Percentiles rank a stretch among this genome's conserved stretches.
Evolutionary conservation across 2,797 vertebrate genomes (phyloP).

Genomic region (Trematomus bernacchii): DNA sequence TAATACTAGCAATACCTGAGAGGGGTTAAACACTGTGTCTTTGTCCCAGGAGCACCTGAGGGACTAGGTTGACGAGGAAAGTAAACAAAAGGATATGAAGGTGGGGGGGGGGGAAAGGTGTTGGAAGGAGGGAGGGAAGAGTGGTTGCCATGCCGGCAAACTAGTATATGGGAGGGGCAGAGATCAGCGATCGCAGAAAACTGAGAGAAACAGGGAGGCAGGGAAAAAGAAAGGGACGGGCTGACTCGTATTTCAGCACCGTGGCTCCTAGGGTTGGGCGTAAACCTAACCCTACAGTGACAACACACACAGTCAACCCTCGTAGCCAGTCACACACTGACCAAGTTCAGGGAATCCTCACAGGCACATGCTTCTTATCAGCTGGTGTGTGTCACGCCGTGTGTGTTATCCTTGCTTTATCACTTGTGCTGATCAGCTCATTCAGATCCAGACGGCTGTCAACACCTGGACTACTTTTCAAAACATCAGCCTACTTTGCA

Average conservation of each 20-base stretch:
- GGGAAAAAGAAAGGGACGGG: constrained; percentile 66
- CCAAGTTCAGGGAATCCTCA: constrained; percentile 38
- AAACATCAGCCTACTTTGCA: background rate
- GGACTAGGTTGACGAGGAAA: constrained; percentile 68
- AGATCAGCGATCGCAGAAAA: constrained; percentile 63
- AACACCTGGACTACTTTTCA: constrained; percentile 28
- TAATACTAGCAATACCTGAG: background rate
- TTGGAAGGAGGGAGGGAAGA: constrained; percentile 73
- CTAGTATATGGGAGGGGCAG: constrained; percentile 65
- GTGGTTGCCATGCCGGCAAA: constrained; percentile 79
- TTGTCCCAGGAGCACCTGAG: constrained; percentile 49
- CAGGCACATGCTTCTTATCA: background rate
- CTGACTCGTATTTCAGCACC: constrained; percentile 89
- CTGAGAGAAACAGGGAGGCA: constrained; percentile 54
- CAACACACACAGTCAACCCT: constrained; percentile 54
- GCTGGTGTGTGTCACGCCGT: background rate
- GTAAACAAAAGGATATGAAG: constrained; percentile 46
- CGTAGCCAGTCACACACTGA: constrained; percentile 41
- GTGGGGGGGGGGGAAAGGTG: constrained; percentile 29
- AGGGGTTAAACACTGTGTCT: background rate
- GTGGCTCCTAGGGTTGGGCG: constrained; percentile 77
- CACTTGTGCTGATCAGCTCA: constrained; percentile 40
- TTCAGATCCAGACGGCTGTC: constrained; percentile 12
- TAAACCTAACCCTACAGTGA: constrained; percentile 82
- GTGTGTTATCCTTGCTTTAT: constrained; percentile 6